phyloP scores from a whole-genome alignment of 2,888 invertebrate genomes.

The Hydrotaea diabolus region DNA sequence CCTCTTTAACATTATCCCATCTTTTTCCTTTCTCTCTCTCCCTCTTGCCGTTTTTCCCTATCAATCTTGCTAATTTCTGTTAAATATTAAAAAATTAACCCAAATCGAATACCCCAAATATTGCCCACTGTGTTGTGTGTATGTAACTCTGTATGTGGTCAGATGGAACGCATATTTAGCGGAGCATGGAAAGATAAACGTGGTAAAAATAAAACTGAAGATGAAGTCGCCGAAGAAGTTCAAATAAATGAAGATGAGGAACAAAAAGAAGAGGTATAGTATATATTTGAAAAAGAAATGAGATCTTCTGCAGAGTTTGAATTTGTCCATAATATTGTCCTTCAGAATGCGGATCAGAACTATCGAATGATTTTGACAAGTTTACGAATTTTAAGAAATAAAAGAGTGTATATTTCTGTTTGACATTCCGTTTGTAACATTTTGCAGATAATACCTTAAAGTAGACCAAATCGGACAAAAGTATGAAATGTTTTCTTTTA shows the following conservation, averaged over 20 bases:
- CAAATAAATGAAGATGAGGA: conserved; percentile 62
- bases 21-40: not conserved
- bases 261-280: conserved; percentile 73
- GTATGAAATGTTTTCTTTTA: no score
- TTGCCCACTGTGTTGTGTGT: conserved; percentile 32
- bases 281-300: conserved; percentile 5
- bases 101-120: not conserved
- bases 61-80: not conserved
- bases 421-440: no score
- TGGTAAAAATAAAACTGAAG: conserved; percentile 81
- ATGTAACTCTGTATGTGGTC: conserved; percentile 63
- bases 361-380: no score
- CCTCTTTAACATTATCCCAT: conserved; percentile 20
- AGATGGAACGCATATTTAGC: conserved; percentile 97
- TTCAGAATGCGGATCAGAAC: no score
- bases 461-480: no score
- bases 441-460: no score
- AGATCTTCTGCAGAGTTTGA: not conserved
- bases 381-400: no score
- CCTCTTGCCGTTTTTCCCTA: not conserved
- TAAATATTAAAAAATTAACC: conserved; percentile 17
- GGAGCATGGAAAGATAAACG: conserved; percentile 93
- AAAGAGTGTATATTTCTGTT: no score
- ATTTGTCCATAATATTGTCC: no score
- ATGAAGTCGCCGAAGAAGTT: conserved; percentile 52